phyloP scores from a whole-genome alignment of 1,140 invertebrate genomes.

The Scaptodrosophila lebanonensis region DNA sequence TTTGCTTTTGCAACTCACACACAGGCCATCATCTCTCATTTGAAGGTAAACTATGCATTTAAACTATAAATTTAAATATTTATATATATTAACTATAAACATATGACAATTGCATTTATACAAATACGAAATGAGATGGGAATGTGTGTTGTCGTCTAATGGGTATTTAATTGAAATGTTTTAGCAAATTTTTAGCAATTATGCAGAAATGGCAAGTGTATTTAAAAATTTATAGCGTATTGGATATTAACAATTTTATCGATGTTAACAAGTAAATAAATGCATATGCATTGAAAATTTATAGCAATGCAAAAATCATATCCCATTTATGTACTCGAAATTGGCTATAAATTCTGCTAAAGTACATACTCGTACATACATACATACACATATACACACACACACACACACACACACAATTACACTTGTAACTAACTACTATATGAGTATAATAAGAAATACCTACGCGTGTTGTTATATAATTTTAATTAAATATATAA shows the following conservation, averaged over 20 bases:
- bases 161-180: constrained; percentile 52
- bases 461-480: constrained; percentile 63
- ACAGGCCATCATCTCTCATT: too few species aligned
- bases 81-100: constrained; percentile 23
- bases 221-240: constrained; percentile 51
- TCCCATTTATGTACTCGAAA: constrained; percentile 48
- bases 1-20: constrained; percentile 5
- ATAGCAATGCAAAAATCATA: constrained; percentile 63
- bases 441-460: constrained; percentile 39
- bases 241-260: constrained; percentile 69
- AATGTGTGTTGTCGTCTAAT: constrained; percentile 13
- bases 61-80: constrained; percentile 8
- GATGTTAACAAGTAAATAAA: constrained; percentile 44
- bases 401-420: constrained; percentile 39
- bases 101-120: constrained; percentile 55
- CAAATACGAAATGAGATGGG: constrained; percentile 1
- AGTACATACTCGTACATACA: too few species aligned
- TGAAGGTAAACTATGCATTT: too few species aligned
- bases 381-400: too few species aligned
- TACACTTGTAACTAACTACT: constrained; percentile 24
- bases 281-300: constrained; percentile 12
- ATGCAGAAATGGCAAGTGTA: constrained; percentile 25
- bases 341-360: constrained; percentile 41
- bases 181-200: constrained; percentile 58
- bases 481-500: constrained; percentile 59